phyloP scores from a whole-genome alignment of 2,113 vertebrate genomes.

The Chamaea fasciata region DNA sequence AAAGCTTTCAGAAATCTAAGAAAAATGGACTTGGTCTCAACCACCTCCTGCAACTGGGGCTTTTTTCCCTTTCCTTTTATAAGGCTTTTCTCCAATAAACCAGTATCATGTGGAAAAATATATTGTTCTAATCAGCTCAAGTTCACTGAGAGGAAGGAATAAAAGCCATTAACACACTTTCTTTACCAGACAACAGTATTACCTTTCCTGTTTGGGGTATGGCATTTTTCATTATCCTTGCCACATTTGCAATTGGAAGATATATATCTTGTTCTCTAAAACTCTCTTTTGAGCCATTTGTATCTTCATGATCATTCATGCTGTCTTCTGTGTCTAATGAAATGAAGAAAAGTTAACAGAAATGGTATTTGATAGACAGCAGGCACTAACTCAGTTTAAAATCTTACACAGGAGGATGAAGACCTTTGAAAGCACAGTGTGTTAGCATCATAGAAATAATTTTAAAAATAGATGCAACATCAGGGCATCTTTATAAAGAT shows the following conservation, averaged over 20 bases:
- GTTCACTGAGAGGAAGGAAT: background rate
- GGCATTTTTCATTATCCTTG: slow-evolving; percentile 98
- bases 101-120: background rate
- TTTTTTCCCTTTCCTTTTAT: background rate
- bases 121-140: background rate
- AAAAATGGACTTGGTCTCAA: background rate
- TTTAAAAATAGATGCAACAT: background rate
- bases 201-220: slow-evolving; percentile 98
- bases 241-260: slow-evolving; percentile 97
- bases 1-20: background rate
- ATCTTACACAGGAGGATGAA: background rate
- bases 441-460: background rate
- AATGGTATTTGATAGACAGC: background rate
- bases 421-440: background rate
- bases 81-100: background rate
- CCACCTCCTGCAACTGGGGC: background rate
- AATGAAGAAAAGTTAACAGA: slow-evolving; percentile 33
- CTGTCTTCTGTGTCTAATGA: slow-evolving; percentile 84
- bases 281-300: slow-evolving; percentile 92
- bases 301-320: slow-evolving; percentile 93
- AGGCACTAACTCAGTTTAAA: background rate
- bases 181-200: background rate
- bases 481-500: background rate
- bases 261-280: slow-evolving; percentile 99
- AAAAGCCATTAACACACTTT: background rate